A percentile compares a stretch with the other conserved stretches of the same genome.
phyloP scores from a whole-genome alignment of 2,113 vertebrate genomes.

The Petroica traversi region DNA sequence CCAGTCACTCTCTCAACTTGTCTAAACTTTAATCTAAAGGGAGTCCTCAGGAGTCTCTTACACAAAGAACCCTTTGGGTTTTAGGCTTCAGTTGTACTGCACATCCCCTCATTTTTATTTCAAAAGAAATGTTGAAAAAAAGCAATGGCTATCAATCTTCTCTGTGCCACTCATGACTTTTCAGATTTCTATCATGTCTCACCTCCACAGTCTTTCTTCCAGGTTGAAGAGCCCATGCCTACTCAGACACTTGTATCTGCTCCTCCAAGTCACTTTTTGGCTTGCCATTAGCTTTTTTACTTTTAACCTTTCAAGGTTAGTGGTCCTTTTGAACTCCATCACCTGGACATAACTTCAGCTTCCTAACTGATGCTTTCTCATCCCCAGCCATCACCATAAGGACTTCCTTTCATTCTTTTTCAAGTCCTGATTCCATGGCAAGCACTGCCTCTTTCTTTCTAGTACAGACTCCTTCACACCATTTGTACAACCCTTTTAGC shows the following conservation, averaged over 20 bases:
- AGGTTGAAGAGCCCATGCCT: not conserved
- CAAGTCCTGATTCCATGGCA: not conserved
- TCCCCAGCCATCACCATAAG: not conserved
- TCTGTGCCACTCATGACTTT: not conserved
- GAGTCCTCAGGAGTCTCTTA: not conserved
- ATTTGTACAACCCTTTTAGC: not conserved
- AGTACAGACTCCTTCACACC: not conserved
- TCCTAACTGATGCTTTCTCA: not conserved
- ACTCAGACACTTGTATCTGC: not conserved
- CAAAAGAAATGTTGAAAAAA: not conserved
- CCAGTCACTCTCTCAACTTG: not conserved
- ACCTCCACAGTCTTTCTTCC: not conserved
- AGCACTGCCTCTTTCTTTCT: not conserved
- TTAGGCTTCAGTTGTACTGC: not conserved
- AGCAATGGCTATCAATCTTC: not conserved
- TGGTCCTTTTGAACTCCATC: not conserved
- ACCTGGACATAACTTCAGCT: not conserved
- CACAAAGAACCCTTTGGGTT: not conserved
- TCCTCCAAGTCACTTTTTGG: not conserved
- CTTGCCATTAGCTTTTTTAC: not conserved
- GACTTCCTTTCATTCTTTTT: not conserved
- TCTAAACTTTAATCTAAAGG: not conserved
- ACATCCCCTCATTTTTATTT: not conserved
- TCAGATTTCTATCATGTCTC: not conserved
- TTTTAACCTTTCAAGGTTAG: not conserved